Evolutionary conservation across 2,113 vertebrate genomes (phyloP), one percentile per base, ranked within the genome.

Genomic region (Meriones unguiculatus): DNA sequence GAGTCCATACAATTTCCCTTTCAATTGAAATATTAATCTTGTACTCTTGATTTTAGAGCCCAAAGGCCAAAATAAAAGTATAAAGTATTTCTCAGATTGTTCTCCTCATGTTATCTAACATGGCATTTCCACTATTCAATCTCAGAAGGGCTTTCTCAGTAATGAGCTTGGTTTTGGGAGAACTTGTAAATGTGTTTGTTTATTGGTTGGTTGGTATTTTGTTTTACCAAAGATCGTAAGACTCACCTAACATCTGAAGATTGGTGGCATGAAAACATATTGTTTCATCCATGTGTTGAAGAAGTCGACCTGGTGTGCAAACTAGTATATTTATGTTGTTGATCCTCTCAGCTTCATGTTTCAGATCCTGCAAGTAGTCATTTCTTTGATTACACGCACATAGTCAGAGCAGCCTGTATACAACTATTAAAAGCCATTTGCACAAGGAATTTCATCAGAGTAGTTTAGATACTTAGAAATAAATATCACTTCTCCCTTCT

Each of bases 271-370:
- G 99, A 97, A 99, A 99, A 92, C 98, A 98, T 0, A 99, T 98
- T 0, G 99, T 99, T 98, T 99, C 99, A 84, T 99, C 99, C 99
- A 99, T 99, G 97, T 99, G 99, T 92, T 99, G 99, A 69, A 99
- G 98, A 97, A 99, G 99, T 5, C 99, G 98, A 8, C 99, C 99
- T 1, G 99, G 99, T 46, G 99, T 99, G 96, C 99, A 99, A 97
- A 99, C 99, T 0, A 99, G 98, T 91, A 99, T 99, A 97, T 99
- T 99, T 97, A 99, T 99, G 46, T 98, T 98, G 95, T 99, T 99
- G 97, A 99, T 99, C 97, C 98, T 98, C 95, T 98, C 98, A 0
- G 99, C 98, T 97, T 99, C 99, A 15, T 97, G 98, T 93, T 99
- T 99, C 59, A 99, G 98, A 97, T 99, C 99, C 99, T 99, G 96